These are phyloP conservation scores for Florisuga fusca DNA, from an alignment of 2,797 vertebrate species.

Conservation along the genomic window DNA sequence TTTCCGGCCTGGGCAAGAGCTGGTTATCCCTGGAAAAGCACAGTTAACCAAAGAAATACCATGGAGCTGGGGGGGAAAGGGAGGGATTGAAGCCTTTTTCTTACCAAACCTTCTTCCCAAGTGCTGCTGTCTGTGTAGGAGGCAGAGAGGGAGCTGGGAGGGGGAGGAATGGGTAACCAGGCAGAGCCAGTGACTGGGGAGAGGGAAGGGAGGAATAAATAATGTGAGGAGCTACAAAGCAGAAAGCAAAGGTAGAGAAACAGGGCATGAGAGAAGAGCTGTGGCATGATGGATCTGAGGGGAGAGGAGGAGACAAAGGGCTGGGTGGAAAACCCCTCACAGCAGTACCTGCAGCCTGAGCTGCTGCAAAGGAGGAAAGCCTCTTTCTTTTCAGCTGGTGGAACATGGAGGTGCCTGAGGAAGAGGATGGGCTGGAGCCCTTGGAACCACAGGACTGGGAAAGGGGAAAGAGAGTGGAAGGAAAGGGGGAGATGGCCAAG, in stretches of 20 bases:
- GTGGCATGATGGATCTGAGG: neutral
- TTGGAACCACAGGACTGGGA: neutral
- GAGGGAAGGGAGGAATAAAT: neutral
- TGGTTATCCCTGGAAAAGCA: neutral
- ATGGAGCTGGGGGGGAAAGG: no score
- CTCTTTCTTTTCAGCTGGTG: neutral
- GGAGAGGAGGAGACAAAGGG: neutral
- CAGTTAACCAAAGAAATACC: neutral
- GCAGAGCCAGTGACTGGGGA: neutral
- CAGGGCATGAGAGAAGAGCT: neutral
- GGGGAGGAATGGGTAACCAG: neutral
- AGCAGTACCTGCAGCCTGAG: neutral
- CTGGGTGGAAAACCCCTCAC: neutral
- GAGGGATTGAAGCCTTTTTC: neutral
- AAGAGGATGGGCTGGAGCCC: neutral
- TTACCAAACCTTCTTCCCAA: neutral
- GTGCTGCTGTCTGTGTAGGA: conserved; percentile 16
- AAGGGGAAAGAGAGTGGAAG: neutral
- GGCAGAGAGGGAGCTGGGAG: conserved; percentile 15
- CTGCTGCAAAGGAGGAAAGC: neutral
- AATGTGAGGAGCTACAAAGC: neutral
- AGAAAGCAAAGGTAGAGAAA: conserved; percentile 7
- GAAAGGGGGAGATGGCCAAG: neutral
- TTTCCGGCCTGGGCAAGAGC: neutral
- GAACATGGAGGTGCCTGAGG: neutral